Conservation (phyloP, 2,888 invertebrate genomes). For the Axea sp. region DNA sequence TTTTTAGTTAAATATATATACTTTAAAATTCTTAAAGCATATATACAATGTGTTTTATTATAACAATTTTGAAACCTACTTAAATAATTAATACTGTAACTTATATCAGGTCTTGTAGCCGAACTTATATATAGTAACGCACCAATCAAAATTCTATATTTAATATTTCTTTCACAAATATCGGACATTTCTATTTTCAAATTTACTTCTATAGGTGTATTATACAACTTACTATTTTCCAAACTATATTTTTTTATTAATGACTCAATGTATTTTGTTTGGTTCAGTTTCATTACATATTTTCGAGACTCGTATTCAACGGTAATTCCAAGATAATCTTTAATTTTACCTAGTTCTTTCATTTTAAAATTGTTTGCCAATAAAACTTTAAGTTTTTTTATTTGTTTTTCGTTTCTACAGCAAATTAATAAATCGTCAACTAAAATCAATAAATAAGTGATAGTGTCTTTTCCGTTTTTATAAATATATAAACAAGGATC, state of each 20-base stretch:
- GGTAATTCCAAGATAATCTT: constrained; percentile 42
- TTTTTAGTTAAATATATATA: constrained; percentile 49
- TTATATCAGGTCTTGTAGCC: constrained; percentile 43
- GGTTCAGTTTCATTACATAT: too few species aligned
- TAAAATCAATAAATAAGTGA: too few species aligned
- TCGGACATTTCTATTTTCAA: not conserved
- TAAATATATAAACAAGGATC: too few species aligned
- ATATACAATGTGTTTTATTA: constrained; percentile 41
- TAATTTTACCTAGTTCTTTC: constrained; percentile 54
- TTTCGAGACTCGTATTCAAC: constrained; percentile 27
- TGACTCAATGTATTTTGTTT: too few species aligned
- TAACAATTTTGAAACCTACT: constrained; percentile 49
- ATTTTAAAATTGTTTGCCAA: too few species aligned
- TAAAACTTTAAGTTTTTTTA: too few species aligned
- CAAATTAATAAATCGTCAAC: too few species aligned
- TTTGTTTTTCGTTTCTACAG: too few species aligned
- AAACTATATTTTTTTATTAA: too few species aligned
- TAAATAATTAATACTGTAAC: constrained; percentile 51
- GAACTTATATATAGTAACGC: constrained; percentile 47
- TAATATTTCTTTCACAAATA: constrained; percentile 12
- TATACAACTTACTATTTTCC: not conserved
- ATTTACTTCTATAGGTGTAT: not conserved
- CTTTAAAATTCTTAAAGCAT: constrained; percentile 48
- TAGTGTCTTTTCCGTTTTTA: too few species aligned
- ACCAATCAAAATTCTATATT: constrained; percentile 55